Evolutionary conservation across 2,797 vertebrate species (phyloP), one percentile per base, ranked within the genome.

Genomic region (Caiman crocodilus): DNA sequence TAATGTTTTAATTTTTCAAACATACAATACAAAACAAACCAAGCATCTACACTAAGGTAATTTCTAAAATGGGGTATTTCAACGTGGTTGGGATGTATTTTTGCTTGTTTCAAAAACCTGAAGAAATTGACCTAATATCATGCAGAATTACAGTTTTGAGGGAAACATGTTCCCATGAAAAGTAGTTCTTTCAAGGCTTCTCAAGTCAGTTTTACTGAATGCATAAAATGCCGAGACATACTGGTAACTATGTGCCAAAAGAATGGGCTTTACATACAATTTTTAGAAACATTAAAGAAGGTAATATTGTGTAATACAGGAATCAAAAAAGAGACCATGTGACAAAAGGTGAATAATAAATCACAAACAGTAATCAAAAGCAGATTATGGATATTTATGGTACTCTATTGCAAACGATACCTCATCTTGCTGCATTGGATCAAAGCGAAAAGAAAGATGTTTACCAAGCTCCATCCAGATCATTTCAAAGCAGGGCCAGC

Each of bases 321-420:
- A 50, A 50, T 10, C 80, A 79, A 77, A 26, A 91, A 63, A 84
- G 95, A 92, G 89, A 85, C 14, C 94, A 95, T 88, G 81, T 82
- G 26, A 58, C 26, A 91, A 92, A 94, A 92, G 26, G 64, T 83
- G 71, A 95, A 94, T 80, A 93, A 95, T n/a, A 59, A 94, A 81
- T 18, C 85, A 28, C 73, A 83, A 74, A 84, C 78, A 69, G 7
- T 42, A 94, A 87, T 25, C 59, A 35, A 80, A 87, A 73, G 12
- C 65, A 83, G 87, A 56, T 80, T 93, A 91, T 92, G 87, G 92
- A 86, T 74, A 91, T 73, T 85, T 91, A 60, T 82, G 25, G 55
- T 67, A 76, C 78, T 89, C n/a, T 89, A 59, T 84, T 79, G 73
- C 67, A 74, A 78, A 61, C 64, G 82, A 65, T 71, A 82, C 71